Evolutionary conservation across 2,797 vertebrate genomes (phyloP).

Genomic region (Helarctos malayanus): DNA sequence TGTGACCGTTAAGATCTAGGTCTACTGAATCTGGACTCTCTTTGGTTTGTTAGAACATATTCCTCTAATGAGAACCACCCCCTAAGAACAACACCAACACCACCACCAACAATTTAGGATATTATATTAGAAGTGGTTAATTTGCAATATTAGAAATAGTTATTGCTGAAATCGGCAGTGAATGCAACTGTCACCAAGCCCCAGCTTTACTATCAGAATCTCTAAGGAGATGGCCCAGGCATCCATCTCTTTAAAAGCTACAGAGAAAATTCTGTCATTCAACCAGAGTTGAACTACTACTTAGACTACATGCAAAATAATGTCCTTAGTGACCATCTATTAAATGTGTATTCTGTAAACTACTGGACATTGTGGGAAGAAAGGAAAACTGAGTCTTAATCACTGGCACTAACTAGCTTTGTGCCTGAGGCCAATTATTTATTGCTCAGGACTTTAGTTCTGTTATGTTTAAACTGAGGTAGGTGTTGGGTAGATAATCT

Average conservation of each 20-base stretch:
- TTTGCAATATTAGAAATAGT: conserved; percentile 22
- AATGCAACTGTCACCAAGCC: background rate
- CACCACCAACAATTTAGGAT: background rate
- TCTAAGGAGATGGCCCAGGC: background rate
- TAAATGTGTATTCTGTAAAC: background rate
- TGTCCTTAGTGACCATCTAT: background rate
- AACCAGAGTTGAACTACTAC: background rate
- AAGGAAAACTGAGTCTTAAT: background rate
- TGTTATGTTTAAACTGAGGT: background rate
- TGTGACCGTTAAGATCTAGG: background rate
- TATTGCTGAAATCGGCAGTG: background rate
- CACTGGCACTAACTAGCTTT: background rate
- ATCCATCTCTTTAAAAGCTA: background rate
- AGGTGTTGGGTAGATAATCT: background rate
- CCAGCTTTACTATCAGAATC: background rate
- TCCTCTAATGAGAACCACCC: background rate
- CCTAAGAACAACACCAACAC: background rate
- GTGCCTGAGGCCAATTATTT: background rate
- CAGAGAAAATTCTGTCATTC: background rate
- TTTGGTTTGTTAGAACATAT: background rate
- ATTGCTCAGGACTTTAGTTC: background rate
- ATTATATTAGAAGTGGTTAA: conserved; percentile 13
- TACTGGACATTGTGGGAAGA: conserved; percentile 6
- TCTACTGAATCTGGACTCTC: background rate
- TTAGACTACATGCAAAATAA: background rate